phyloP scores from a whole-genome alignment of 1,140 invertebrate genomes.

The Drosophila pseudoananassae region DNA sequence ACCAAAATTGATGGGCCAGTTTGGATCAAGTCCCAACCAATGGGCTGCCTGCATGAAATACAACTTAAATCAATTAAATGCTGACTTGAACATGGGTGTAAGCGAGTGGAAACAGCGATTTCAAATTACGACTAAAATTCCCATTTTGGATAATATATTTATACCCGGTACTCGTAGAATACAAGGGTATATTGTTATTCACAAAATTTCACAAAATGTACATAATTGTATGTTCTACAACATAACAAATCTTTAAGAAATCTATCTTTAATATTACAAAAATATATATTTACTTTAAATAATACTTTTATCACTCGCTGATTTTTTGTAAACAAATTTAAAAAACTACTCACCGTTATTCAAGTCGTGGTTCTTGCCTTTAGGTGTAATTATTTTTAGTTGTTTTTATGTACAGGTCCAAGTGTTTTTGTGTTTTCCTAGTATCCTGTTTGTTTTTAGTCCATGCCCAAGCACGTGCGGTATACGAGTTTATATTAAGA shows the following conservation, averaged over 20 bases:
- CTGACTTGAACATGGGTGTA: background rate
- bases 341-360: slow-evolving; percentile 30
- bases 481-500: slow-evolving; percentile 3
- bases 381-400: slow-evolving; percentile 5
- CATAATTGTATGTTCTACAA: no score
- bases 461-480: slow-evolving; percentile 29
- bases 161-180: no score
- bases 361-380: slow-evolving; percentile 29
- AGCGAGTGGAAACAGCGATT: background rate
- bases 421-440: background rate
- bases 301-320: background rate
- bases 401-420: background rate
- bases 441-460: slow-evolving; percentile 16
- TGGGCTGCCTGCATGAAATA: slow-evolving; percentile 75
- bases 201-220: no score
- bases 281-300: no score
- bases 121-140: background rate
- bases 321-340: background rate
- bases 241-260: no score
- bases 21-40: slow-evolving; percentile 80
- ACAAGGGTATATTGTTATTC: no score
- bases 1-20: slow-evolving; percentile 90
- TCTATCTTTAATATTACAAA: no score
- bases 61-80: background rate
- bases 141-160: no score